Evolutionary conservation across 2,113 vertebrate genomes (phyloP), one percentile per base, ranked within the genome.

Genomic region (Asarcornis scutulata): DNA sequence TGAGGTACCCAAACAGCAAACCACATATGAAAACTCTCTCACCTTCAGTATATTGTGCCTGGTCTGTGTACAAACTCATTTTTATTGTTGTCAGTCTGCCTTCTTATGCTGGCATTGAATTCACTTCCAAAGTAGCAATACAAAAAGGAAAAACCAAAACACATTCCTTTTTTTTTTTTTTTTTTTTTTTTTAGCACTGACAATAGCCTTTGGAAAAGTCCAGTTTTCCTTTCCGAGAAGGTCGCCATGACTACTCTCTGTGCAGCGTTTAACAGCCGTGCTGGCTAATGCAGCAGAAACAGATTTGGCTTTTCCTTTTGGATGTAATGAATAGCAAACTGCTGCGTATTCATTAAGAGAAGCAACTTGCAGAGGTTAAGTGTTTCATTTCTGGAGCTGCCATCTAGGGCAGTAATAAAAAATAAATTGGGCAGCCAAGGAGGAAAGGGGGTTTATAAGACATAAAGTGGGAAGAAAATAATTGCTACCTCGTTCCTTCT

Each of bases 331-430:
- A 59, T 77, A 91, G 94, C 71, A 82, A 83, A 71, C 86, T 84
- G 79, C 93, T 86, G 83, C 3, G 38, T 81, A 42, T 92, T 96
- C 88, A 85, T 89, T 91, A 93, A 84, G 86, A 84, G 78, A 75
- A 89, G 89, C 87, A n/a, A 59, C 92, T 96, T 11, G 44, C 84
- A 91, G 94, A 95, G 96, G 96, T 95, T 74, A 96, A 97, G 73
- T 90, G 88, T 91, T 92, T 97, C 91, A 64, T 96, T 96, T 94
- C 89, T 85, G 93, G 82, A 96, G 89, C 89, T 34, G 48, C 88
- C 4, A 0, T 80, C 20, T 48, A 75, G 83, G 88, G 53, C 84
- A 86, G 82, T 83, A 67, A 84, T 63, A 58, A 86, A 91, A 94
- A 94, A 81, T 76, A 92, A 91, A 91, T 95, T 83, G 83, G 89